Base-by-base conservation (phyloP, 2,113 vertebrate genomes). In the Strigops habroptila region DNA sequence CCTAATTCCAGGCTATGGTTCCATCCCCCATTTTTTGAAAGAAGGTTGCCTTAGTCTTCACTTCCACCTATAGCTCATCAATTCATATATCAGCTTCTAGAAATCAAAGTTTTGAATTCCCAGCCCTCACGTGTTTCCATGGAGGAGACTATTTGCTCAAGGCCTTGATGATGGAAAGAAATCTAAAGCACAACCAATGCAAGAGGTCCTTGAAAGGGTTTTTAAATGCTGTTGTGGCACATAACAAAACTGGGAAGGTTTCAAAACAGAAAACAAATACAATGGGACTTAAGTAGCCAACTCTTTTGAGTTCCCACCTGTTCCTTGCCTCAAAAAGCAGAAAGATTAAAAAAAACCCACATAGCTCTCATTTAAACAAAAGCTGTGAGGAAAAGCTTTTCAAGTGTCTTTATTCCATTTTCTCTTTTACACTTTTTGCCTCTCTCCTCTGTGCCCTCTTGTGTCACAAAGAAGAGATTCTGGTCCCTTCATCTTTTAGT, bases 41-140 rank as follows among this genome's bases (percentile, higher is more conserved):
- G 12, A 44, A 88, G 27, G 31, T 80, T 70, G 78, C 14, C 24
- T 64, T 77, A 37, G 60, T 41, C 23, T 80, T 97, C 19, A 48
- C 96, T 95, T 95, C 63, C 59, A 82, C 48, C 71, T 78, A 25
- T 85, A 48, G 31, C 7, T 73, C 81, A 68, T 46, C 28, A 73
- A 23, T 75, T 94, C 41, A 39, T 31, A 27, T 25, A 64, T 39
- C 23, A 67, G 31, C 21, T 84, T 84, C 73, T 70, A 82, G 46
- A 85, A 96, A 96, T 68, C 46, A 80, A 78, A 63, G 37, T 5
- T 76, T 96, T 94, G 94, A 24, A 95, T 95, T 90, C 53, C 80
- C 86, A 85, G 35, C 3, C 30, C 35, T 12, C 15, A 80, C 31
- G 21, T 30, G 48, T 75, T 95, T 92, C 64, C 13, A 4, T 46